Evolutionary conservation across 2,797 vertebrate species (phyloP).

Genomic region (Falco concolor): DNA sequence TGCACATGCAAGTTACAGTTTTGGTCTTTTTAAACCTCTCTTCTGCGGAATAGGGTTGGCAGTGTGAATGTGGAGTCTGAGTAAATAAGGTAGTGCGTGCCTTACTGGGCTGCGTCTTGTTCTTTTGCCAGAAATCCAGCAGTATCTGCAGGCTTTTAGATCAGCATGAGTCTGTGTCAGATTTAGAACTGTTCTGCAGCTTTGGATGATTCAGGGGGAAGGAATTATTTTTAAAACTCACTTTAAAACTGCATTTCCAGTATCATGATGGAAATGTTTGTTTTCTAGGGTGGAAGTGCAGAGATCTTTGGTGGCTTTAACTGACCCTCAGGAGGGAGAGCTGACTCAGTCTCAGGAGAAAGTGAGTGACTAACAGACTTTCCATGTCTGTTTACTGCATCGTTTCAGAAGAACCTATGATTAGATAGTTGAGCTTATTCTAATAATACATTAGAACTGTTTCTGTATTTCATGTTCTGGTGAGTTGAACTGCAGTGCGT

Average conservation of each 20-base stretch:
- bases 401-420: not conserved
- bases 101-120: not conserved
- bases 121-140: not conserved
- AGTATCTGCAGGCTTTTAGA: not conserved
- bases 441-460: not conserved
- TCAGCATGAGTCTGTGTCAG: not conserved
- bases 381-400: conserved; percentile 41
- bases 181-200: conserved; percentile 4
- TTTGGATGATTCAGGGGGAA: not conserved
- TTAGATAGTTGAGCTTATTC: conserved; percentile 13
- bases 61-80: not conserved
- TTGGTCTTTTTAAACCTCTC: not conserved
- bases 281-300: conserved; percentile 70
- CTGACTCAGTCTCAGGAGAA: conserved; percentile 62
- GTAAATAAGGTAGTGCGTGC: not conserved
- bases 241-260: conserved; percentile 51
- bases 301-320: conserved; percentile 67
- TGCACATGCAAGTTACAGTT: not conserved
- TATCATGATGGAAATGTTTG: conserved; percentile 55
- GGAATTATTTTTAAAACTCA: conserved; percentile 4
- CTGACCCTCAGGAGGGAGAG: conserved; percentile 65
- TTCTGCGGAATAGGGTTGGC: not conserved
- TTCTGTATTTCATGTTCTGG: not conserved
- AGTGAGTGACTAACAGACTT: conserved; percentile 68
- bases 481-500: not conserved